Evolutionary conservation across 2,113 vertebrate genomes (phyloP).

Genomic region (Dunckerocampus dactyliophorus): DNA sequence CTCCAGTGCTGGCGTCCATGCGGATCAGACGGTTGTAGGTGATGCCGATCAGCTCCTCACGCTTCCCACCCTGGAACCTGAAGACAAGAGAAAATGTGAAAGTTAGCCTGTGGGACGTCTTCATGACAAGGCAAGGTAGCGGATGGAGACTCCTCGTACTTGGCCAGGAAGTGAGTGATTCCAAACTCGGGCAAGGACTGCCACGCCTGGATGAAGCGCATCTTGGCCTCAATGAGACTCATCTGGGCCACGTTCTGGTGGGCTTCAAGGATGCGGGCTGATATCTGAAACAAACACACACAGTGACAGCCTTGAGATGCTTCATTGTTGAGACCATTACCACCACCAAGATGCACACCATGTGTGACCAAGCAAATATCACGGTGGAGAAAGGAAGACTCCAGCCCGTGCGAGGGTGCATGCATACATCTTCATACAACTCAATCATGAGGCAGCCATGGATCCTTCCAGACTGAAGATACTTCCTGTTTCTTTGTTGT

Average conservation of each 20-base stretch:
- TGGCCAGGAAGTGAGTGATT: conserved; percentile 97
- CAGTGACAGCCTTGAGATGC: background rate
- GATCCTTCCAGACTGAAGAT: background rate
- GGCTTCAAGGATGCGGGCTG: conserved; percentile 92
- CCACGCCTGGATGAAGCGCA: conserved; percentile 98
- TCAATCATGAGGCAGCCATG: too few relatives aligned
- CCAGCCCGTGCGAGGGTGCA: conserved; percentile 13
- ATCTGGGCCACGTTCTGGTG: conserved; percentile 98
- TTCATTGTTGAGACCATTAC: background rate
- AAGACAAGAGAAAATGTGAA: background rate
- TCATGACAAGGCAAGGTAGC: background rate
- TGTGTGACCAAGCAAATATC: background rate
- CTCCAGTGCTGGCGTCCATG: conserved; percentile 91
- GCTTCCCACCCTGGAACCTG: conserved; percentile 95
- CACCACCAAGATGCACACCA: conserved; percentile 14
- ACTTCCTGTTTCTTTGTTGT: conserved; percentile 2
- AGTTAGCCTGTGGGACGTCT: background rate
- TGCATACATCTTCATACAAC: conserved; percentile 5
- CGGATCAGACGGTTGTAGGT: conserved; percentile 95
- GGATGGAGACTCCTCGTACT: conserved; percentile 66
- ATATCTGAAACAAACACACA: conserved; percentile 77
- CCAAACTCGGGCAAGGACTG: conserved; percentile 97
- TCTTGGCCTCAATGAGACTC: conserved; percentile 98
- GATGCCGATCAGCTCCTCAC: conserved; percentile 95
- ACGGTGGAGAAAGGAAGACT: conserved; percentile 8